phyloP scores from a whole-genome alignment of 2,888 invertebrate genomes.

The Pseudococcus jackbeardsleyi region DNA sequence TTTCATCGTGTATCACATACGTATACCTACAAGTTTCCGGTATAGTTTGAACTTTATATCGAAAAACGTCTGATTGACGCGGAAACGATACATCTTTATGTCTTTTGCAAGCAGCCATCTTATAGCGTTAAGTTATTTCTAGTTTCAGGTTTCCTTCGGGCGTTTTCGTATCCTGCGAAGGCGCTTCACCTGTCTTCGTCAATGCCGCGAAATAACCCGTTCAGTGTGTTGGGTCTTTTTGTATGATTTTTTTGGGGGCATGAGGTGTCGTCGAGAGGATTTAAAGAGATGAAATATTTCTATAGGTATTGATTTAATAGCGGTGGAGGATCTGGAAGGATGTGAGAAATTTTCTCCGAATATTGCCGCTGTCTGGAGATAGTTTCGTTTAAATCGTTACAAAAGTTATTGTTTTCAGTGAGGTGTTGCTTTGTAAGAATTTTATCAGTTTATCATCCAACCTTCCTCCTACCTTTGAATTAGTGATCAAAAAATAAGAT shows the following conservation, averaged over 20 bases:
- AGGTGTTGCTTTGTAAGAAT: too few species aligned
- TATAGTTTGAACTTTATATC: neutral
- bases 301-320: too few species aligned
- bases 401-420: too few species aligned
- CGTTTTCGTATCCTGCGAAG: neutral
- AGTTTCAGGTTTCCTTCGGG: neutral
- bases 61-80: conserved; percentile 34
- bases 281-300: too few species aligned
- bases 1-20: neutral
- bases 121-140: conserved; percentile 7
- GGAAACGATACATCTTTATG: conserved; percentile 21
- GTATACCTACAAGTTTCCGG: neutral
- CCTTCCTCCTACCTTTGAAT: too few species aligned
- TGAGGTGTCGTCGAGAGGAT: too few species aligned
- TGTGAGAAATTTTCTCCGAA: too few species aligned
- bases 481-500: too few species aligned
- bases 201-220: neutral
- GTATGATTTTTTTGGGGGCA: neutral
- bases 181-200: neutral
- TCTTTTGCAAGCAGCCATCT: conserved; percentile 15
- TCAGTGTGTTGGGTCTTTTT: neutral
- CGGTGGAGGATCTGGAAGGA: too few species aligned
- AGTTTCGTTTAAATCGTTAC: too few species aligned
- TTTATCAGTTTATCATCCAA: too few species aligned
- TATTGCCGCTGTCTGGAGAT: too few species aligned